A percentile compares a stretch with the other conserved stretches of the same genome.
Conservation (phyloP, 2,888 invertebrate genomes). For the Lasioglossum lativentre region DNA sequence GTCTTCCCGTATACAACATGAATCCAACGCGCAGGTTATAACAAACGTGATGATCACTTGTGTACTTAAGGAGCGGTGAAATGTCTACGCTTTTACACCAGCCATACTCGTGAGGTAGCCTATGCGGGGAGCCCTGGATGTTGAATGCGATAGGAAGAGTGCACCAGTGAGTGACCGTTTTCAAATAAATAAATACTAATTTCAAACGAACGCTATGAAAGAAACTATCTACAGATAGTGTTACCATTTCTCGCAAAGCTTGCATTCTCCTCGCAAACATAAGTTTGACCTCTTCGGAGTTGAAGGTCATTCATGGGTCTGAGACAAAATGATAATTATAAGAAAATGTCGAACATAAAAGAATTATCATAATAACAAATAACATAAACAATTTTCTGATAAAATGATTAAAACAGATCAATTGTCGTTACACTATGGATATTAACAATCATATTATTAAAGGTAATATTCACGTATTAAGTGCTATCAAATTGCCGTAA, state of each 20-base stretch:
- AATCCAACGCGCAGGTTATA: not conserved
- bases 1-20: not conserved
- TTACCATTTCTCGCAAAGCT: too few relatives aligned
- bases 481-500: not conserved
- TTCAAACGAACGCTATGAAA: too few relatives aligned
- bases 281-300: too few relatives aligned
- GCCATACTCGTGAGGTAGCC: not conserved
- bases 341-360: not conserved
- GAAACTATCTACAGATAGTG: too few relatives aligned
- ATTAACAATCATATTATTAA: not conserved
- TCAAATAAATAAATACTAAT: too few relatives aligned
- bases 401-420: not conserved
- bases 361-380: not conserved
- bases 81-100: not conserved
- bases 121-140: not conserved
- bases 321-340: not conserved
- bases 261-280: too few relatives aligned
- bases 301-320: too few relatives aligned
- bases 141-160: too few relatives aligned
- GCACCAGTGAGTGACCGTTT: not conserved
- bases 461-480: not conserved
- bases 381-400: not conserved
- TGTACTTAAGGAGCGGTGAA: not conserved
- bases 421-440: not conserved
- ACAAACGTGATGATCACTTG: not conserved